A percentile compares a stretch with the other conserved stretches of the same genome.
Evolutionary conservation across 1,140 invertebrate species (phyloP).

Genomic region (Drosophila navojoa): DNA sequence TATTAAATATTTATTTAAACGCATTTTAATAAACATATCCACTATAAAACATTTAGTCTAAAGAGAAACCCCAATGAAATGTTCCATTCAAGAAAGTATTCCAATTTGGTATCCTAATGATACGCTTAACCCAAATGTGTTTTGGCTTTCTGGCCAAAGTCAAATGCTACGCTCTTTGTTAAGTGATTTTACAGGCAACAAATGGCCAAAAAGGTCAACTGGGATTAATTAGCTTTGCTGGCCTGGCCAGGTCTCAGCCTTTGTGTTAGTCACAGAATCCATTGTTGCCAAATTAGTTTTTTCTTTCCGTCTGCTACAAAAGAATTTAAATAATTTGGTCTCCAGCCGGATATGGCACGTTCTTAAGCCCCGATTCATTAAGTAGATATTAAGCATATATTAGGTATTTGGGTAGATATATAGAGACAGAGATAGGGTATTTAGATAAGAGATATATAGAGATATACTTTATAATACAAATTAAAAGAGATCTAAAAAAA

Average conservation of each 20-base stretch:
- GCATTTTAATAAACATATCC: too few relatives aligned
- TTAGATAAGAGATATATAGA: too few relatives aligned
- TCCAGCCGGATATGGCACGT: not conserved
- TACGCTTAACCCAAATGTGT: constrained; percentile 6
- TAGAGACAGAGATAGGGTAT: too few relatives aligned
- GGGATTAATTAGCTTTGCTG: constrained; percentile 47
- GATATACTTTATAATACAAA: too few relatives aligned
- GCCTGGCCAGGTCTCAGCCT: constrained; percentile 12
- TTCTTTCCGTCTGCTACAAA: not conserved
- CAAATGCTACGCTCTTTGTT: constrained; percentile 3
- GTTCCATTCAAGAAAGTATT: not conserved
- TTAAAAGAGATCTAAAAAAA: too few relatives aligned
- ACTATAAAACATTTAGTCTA: constrained; percentile 10
- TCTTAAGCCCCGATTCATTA: not conserved
- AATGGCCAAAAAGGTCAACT: constrained; percentile 44
- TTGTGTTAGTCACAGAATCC: constrained; percentile 19
- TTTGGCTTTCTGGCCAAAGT: constrained; percentile 7
- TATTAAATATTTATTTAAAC: too few relatives aligned
- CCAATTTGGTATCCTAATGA: not conserved
- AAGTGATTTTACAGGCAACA: constrained; percentile 40
- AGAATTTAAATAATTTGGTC: not conserved
- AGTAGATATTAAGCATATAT: too few relatives aligned
- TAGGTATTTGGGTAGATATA: too few relatives aligned
- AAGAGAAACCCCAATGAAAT: not conserved
- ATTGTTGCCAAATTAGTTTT: constrained; percentile 9